Evolutionary conservation across 30 jellyfish, hydroid and myxozoan genomes (phyloP).

Genomic region (Aurelia sp.): DNA sequence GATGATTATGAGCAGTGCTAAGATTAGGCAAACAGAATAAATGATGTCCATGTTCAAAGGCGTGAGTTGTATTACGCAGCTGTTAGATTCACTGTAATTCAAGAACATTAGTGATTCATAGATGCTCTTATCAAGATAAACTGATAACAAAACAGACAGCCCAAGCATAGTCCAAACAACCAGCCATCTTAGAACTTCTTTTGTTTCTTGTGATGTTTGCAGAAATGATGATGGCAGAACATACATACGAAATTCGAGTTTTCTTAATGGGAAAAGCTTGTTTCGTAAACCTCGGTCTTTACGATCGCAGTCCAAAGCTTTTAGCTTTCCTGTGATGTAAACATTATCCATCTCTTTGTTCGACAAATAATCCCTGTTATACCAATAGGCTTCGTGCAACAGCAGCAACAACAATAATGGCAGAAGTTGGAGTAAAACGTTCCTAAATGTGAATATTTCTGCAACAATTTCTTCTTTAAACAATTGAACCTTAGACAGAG

Average conservation of each 20-base stretch:
- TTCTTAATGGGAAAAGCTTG: slow-evolving; percentile 80
- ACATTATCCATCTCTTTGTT: slow-evolving; percentile 83
- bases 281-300: slow-evolving; percentile 83
- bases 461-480: not conserved
- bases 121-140: slow-evolving; percentile 73
- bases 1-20: slow-evolving; percentile 47
- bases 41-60: slow-evolving; percentile 14
- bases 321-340: slow-evolving; percentile 84
- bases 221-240: slow-evolving; percentile 77
- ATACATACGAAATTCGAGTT: slow-evolving; percentile 90
- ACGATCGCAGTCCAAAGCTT: slow-evolving; percentile 83
- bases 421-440: slow-evolving; percentile 55
- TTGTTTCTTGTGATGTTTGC: slow-evolving; percentile 66
- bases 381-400: slow-evolving; percentile 80
- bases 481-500: not conserved
- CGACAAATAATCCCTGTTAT: slow-evolving; percentile 77
- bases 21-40: slow-evolving; percentile 54
- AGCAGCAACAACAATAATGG: slow-evolving; percentile 78
- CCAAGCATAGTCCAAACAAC: slow-evolving; percentile 57
- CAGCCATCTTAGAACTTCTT: slow-evolving; percentile 69
- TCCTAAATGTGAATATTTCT: slow-evolving; percentile 13
- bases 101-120: slow-evolving; percentile 31
- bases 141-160: slow-evolving; percentile 39
- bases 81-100: not conserved
- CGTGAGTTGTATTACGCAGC: slow-evolving; percentile 37